Evolutionary conservation across 2,113 vertebrate genomes (phyloP).

Genomic region (Sorex araneus): DNA sequence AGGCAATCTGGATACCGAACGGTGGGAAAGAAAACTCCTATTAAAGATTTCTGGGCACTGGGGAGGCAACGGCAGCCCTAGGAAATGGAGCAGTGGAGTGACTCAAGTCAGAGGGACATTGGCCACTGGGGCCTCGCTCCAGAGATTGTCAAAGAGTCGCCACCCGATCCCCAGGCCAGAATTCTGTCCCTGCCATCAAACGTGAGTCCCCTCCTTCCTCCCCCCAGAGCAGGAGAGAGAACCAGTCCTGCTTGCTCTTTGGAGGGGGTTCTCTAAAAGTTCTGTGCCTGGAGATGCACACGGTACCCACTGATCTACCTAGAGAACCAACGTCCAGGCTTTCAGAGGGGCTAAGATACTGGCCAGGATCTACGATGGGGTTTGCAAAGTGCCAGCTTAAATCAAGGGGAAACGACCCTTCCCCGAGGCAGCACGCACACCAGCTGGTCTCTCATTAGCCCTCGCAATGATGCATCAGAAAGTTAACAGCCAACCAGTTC

Average conservation of each 20-base stretch:
- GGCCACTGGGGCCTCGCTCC: neutral
- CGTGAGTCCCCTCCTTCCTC: neutral
- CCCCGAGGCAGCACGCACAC: neutral
- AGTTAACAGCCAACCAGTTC: slow-evolving; percentile 73
- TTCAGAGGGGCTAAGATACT: neutral
- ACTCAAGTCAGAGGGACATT: neutral
- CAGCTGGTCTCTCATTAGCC: slow-evolving; percentile 79
- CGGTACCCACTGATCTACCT: neutral
- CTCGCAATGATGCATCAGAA: slow-evolving; percentile 66
- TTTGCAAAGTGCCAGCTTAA: slow-evolving; percentile 41
- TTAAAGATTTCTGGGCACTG: slow-evolving; percentile 38
- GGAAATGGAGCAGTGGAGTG: neutral
- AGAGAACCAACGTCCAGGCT: neutral
- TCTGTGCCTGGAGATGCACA: neutral
- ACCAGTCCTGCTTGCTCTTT: neutral
- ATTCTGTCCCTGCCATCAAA: slow-evolving; percentile 1
- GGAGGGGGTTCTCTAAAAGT: neutral
- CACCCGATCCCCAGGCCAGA: neutral
- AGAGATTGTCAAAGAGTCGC: neutral
- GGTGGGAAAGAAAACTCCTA: neutral
- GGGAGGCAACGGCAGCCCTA: neutral
- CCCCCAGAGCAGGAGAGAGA: neutral
- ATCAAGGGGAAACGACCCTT: slow-evolving; percentile 43
- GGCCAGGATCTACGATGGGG: neutral
- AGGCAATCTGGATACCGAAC: slow-evolving; percentile 2